Conservation (phyloP, 1,140 invertebrate species). For the Pseudomyrmex cubaensis region DNA sequence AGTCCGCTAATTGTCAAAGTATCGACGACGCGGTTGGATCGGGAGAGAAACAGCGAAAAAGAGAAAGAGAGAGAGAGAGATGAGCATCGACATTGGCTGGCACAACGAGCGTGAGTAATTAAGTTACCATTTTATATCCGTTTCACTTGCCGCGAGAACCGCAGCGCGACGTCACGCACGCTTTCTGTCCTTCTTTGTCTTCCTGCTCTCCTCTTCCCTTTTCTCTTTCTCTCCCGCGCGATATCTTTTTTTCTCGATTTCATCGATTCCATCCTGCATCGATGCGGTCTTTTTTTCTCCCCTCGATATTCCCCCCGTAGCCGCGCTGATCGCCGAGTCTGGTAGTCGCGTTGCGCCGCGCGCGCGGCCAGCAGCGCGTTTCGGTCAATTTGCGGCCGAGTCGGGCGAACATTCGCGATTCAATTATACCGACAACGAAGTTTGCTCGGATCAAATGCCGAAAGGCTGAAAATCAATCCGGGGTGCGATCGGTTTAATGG, state of each 20-base stretch:
- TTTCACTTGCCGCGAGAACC: not conserved
- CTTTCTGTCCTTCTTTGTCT: slow-evolving; percentile 4
- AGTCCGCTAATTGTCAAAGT: slow-evolving; percentile 70
- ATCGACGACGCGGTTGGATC: slow-evolving; percentile 60
- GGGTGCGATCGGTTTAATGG: slow-evolving; percentile 78
- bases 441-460: slow-evolving; percentile 81
- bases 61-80: no score
- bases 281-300: slow-evolving; percentile 46
- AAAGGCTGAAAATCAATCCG: slow-evolving; percentile 81
- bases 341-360: slow-evolving; percentile 62
- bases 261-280: slow-evolving; percentile 63
- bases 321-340: not conserved
- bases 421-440: slow-evolving; percentile 82
- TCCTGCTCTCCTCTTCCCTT: not conserved
- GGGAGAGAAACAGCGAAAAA: not conserved
- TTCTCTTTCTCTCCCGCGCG: not conserved
- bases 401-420: slow-evolving; percentile 81
- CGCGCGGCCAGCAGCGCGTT: slow-evolving; percentile 68
- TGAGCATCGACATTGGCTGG: slow-evolving; percentile 61
- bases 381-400: slow-evolving; percentile 83
- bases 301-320: not conserved
- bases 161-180: slow-evolving; percentile 9
- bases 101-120: slow-evolving; percentile 75
- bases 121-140: slow-evolving; percentile 68
- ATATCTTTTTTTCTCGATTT: slow-evolving; percentile 59